These are phyloP conservation scores for Zosterops hypoxanthus DNA, from an alignment of 2,113 vertebrate genomes.

Conservation along the genomic window DNA sequence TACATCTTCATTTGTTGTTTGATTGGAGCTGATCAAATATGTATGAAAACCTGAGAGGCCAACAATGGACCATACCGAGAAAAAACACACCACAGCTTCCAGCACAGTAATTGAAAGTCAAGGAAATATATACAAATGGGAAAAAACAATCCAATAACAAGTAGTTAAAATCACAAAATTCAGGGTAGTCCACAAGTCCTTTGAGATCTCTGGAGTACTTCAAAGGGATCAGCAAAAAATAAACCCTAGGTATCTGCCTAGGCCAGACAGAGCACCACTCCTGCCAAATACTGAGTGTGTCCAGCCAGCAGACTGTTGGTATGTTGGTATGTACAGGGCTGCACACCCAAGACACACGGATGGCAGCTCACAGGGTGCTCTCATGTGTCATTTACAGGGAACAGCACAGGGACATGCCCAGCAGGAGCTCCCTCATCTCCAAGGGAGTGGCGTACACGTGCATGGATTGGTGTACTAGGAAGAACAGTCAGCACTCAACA, in stretches of 20 bases:
- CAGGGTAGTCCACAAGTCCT: background rate
- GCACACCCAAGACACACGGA: rapidly evolving
- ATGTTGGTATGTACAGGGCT: rapidly evolving
- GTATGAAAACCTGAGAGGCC: constrained; percentile 98
- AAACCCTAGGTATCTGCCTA: background rate
- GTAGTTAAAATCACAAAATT: background rate
- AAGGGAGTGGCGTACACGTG: background rate
- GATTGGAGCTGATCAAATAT: constrained; percentile 98
- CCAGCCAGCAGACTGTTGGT: background rate
- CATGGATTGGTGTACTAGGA: rapidly evolving
- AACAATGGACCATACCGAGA: constrained; percentile 98
- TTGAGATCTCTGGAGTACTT: background rate
- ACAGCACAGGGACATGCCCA: background rate
- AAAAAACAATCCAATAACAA: background rate
- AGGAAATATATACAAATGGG: constrained; percentile 69
- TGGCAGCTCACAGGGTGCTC: rapidly evolving
- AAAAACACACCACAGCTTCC: constrained; percentile 98
- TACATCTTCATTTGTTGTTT: constrained; percentile 99
- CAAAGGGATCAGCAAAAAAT: background rate
- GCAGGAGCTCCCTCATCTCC: background rate
- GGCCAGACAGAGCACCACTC: background rate
- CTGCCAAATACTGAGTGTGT: background rate
- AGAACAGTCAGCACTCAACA: background rate
- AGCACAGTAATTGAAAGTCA: constrained; percentile 88
- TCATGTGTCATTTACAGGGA: background rate